Evolutionary conservation across 2,888 invertebrate genomes (phyloP), one percentile per base, ranked within the genome.

Genomic region (Melipona beecheii): DNA sequence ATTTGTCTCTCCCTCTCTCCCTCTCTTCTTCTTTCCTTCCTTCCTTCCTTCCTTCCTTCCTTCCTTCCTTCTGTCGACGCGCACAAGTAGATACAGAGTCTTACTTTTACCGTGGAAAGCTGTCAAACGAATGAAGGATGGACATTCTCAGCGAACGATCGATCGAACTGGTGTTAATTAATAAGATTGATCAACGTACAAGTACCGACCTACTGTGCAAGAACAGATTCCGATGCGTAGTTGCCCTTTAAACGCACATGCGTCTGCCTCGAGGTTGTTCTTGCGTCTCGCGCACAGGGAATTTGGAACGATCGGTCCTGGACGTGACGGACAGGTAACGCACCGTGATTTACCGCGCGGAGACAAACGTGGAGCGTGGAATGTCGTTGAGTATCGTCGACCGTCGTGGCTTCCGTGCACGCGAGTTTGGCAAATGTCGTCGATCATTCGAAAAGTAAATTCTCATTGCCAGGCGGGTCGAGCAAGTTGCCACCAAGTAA

Each of bases 161-260:
- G 17, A 86, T 36, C n/a, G 31, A 43, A 43, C 86, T 87, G 91
- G 93, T 92, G 92, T 91, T 93, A 93, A 93, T 93, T 93, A 93
- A 91, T 92, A 92, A 93, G 92, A 93, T 92, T 92, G 93, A 92
- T 92, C 91, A 93, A 91, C 90, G 86, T 27, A 27, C 27, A 86
- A 86, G 88, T 86, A 90, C 88, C 88, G 89, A 78, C 54, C n/a
- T n/a, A n/a, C n/a, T n/a, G 71, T 83, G 11, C 43, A 88, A 90
- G 87, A 91, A 91, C 90, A 89, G 92, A 92, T 92, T 92, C 86
- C 86, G 71, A 83, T 85, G 74, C 64, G 65, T 58, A 50, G 84
- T 78, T 78, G 77, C 73, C 71, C 72, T 72, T 81, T 80, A 74
- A 78, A 76, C 27, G 52, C 49, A 49, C 54, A 60, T 69, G 66